Base-by-base conservation (phyloP, 64 coral and sea anemone species). In the Stylophora pistillata region DNA sequence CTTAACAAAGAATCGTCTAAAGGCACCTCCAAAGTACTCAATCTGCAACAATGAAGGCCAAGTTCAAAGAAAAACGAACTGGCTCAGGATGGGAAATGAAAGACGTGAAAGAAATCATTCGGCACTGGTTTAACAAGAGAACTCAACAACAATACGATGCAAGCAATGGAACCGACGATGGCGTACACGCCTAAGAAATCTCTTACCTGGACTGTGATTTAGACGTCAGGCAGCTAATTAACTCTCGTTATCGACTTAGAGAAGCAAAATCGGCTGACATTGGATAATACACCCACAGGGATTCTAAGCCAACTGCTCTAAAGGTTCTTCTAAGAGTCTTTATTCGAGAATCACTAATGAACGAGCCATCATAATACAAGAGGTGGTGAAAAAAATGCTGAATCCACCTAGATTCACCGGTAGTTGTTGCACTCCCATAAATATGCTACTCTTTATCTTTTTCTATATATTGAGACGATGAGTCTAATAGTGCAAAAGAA, bases 181-280 rank as follows among this genome's bases (percentile, higher is more conserved):
- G 6, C 10, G 31, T 70, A 15, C 34, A 37, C 32, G 15, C 60
- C 21, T 53, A 69, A 53, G 12, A 84, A 53, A 84, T 84, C 2
- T 69, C 80, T 15, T 84, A 61, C 62, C 60, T 15, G 17, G 80
- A 70, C 65, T 84, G 80, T 37, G 37, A 84, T 69, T 68, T 32
- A 47, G 33, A 84, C 18, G 52, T 15, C 3, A 26, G 34, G 14
- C 34, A 84, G 2, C 37, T 70, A 15, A 53, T 84, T 26, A 84
- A 62, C 41, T 84, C 61, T 84, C 23, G 80, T 84, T 32, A 69
- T 84, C 34, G 80, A 84, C 23, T 68, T 84, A n/a, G 9, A 84
- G 0, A 84, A 84, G n/a, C 62, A 53, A 70, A 37, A 84, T 84
- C 15, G 80, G 80, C n/a, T 84, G 80, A 61, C 61, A 84, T 37